Conservation (phyloP, 2,888 invertebrate species). For the Drosophila nr. medialis region DNA sequence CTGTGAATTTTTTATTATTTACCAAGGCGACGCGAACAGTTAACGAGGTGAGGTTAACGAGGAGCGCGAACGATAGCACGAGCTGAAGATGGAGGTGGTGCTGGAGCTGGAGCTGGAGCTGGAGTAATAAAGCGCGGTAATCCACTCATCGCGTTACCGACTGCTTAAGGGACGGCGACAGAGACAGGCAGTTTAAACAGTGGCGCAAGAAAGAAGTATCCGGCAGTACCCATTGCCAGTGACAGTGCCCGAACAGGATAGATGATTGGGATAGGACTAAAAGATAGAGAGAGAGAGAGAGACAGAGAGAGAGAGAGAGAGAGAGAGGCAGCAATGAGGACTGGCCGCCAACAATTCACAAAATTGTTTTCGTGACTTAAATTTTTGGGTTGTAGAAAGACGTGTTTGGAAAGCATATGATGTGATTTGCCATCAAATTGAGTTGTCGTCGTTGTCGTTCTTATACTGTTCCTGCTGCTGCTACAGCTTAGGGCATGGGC, state of each 20-base stretch:
- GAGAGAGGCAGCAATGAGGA: slow-evolving; percentile 49
- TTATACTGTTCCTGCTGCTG: slow-evolving; percentile 2
- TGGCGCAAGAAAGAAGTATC: neutral
- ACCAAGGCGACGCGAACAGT: slow-evolving; percentile 49
- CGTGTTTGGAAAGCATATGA: slow-evolving; percentile 85
- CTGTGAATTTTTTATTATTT: slow-evolving; percentile 59
- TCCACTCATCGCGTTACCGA: slow-evolving; percentile 66
- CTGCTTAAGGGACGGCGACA: slow-evolving; percentile 53
- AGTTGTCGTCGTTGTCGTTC: slow-evolving; percentile 69
- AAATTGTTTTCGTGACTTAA: slow-evolving; percentile 85
- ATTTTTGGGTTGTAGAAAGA: slow-evolving; percentile 81
- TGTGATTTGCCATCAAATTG: slow-evolving; percentile 84
- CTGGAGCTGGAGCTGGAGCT: slow-evolving; percentile 10
- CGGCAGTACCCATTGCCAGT: slow-evolving; percentile 11
- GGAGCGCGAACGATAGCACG: neutral
- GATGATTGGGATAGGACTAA: slow-evolving; percentile 9
- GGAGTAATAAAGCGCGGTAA: slow-evolving; percentile 66
- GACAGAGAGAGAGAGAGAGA: neutral
- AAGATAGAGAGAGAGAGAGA: neutral
- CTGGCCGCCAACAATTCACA: slow-evolving; percentile 82
- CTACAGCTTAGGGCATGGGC: slow-evolving; percentile 12
- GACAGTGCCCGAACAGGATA: slow-evolving; percentile 5
- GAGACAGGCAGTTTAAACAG: slow-evolving; percentile 40
- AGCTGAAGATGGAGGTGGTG: slow-evolving; percentile 15
- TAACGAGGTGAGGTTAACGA: slow-evolving; percentile 51